Evolutionary conservation across 2,113 vertebrate genomes (phyloP).

Genomic region (Stomatorhinus ivindoensis): DNA sequence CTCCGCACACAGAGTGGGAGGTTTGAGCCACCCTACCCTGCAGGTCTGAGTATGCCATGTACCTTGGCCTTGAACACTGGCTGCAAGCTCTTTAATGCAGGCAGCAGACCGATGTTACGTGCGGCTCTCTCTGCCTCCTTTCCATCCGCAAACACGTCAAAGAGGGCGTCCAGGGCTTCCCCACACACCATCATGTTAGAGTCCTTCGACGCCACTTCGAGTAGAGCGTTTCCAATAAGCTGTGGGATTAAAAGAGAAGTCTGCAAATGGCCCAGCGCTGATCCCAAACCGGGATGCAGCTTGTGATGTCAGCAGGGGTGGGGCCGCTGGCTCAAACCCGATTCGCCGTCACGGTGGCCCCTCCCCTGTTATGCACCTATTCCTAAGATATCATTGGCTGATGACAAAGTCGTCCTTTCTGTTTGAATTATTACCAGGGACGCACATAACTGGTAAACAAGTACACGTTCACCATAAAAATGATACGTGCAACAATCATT

Average conservation of each 20-base stretch:
- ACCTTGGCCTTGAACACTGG: slow-evolving; percentile 88
- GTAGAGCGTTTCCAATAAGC: slow-evolving; percentile 83
- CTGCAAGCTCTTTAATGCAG: slow-evolving; percentile 77
- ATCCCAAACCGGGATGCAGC: not conserved
- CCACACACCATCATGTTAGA: slow-evolving; percentile 78
- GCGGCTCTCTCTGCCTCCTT: slow-evolving; percentile 79
- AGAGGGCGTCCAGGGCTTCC: slow-evolving; percentile 87
- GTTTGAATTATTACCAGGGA: not conserved
- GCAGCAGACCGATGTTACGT: slow-evolving; percentile 69
- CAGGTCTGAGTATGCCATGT: not conserved
- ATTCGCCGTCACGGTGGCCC: not conserved
- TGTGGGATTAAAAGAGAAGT: slow-evolving; percentile 40
- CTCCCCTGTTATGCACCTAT: not conserved
- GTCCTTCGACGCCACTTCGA: slow-evolving; percentile 77
- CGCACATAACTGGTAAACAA: no score
- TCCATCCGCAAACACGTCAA: slow-evolving; percentile 93
- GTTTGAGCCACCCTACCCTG: not conserved
- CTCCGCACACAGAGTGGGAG: not conserved
- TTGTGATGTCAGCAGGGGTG: not conserved
- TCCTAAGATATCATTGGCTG: not conserved
- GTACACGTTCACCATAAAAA: no score
- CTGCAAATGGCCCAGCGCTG: not conserved
- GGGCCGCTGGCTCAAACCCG: not conserved
- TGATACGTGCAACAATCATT: no score
- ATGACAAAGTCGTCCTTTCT: not conserved